Base-by-base conservation (phyloP, 2,888 invertebrate genomes). In the Hirtodrosophila cameraria region DNA sequence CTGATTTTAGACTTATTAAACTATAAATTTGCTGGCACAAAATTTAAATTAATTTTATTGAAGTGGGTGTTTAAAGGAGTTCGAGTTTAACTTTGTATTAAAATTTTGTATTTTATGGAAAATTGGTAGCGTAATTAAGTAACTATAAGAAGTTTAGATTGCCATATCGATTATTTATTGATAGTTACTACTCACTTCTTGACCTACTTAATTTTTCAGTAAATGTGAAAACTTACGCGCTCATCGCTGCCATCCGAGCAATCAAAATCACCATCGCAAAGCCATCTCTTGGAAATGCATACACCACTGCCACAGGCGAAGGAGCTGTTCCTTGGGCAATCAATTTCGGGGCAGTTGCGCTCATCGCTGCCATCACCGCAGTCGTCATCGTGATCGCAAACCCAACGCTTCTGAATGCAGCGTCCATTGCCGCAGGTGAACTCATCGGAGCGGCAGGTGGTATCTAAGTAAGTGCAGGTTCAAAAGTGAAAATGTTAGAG, bases 361-460 rank as follows among this genome's bases (percentile, higher is more conserved):
- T 97, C 97, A 87, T 97, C 97, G 49, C 94, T 95, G 53, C 93
- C 94, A 87, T 97, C 97, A 2, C 95, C 96, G 84, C 97, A 97
- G 88, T 97, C 97, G 81, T 96, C 94, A 87, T 97, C 97, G 6
- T 93, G 93, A 88, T 97, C 97, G 89, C 97, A 97, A 16, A 95
- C 93, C 97, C 97, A 97, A 60, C 94, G 92, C 75, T 94, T 93
- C 88, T 96, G 96, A 84, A 97, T 96, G 90, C 97, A 97, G 86
- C 95, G 95, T 55, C 97, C 96, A 89, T 97, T 96, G 48, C 93
- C 94, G 91, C 98, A 98, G n/a, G 97, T 96, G 90, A 97, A 97
- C 91, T 98, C 97, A 90, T 97, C 97, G 48, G 96, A 94, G 74
- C 97, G 94, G 91, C 97, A 98, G 15, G 97, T 97, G 89, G 95